Base-by-base conservation (phyloP, 2,113 vertebrate genomes). In the Entomyzon cyanotis region DNA sequence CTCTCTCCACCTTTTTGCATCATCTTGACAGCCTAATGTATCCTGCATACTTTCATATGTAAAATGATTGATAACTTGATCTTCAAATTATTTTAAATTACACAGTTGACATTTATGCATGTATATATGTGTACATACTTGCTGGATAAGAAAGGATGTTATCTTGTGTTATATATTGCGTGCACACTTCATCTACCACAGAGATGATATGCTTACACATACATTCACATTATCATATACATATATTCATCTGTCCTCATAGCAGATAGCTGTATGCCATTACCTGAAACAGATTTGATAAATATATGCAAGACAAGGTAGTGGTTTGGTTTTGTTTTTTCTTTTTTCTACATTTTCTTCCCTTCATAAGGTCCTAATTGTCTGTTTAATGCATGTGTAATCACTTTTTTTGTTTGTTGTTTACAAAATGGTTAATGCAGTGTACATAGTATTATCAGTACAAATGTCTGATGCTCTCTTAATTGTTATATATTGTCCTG, bases 61-160 rank as follows among this genome's bases (percentile, higher is more conserved):
- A 95, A 92, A 94, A 90, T 95, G 82, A 93, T 74, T 94, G 93
- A 85, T 96, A 76, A 88, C 87, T 96, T 94, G 75, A 88, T 94
- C 84, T 93, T 90, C 71, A 74, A 84, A 84, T 92, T 90, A 90
- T 76, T 95, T 95, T 67, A 70, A 94, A 92, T 95, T 73, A 81
- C 70, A 42, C 30, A 74, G 94, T 96, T 97, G 93, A 81, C 56
- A 65, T 93, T 94, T 96, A 79, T 93, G 93, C 62, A 78, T 94
- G 58, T 80, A 11, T 83, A 46, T 68, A 18, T 93, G 94, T 96
- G 75, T 89, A 82, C 33, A 81, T 84, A 88, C 71, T 92, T 74
- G 23, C 56, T 81, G 69, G 68, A 46, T 49, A 71, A 44, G 58
- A 75, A 75, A 52, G 44, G 70, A 70, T 81, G 83, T 81, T 94